phyloP scores from a whole-genome alignment of 2,888 invertebrate species.

The Tinea semifulvella region DNA sequence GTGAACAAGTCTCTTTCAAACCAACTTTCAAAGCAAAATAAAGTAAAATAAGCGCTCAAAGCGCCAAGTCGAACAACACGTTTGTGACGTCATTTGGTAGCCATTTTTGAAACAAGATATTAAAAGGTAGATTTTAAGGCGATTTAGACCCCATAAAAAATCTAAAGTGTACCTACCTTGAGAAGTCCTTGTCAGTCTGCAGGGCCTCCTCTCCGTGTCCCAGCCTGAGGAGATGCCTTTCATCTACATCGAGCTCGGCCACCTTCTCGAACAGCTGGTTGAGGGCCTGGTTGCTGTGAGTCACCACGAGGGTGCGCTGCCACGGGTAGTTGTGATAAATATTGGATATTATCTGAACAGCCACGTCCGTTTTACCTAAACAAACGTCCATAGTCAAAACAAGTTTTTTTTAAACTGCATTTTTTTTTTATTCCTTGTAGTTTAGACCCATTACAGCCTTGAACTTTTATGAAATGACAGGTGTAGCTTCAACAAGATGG shows the following conservation, averaged over 20 bases:
- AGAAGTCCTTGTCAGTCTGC: conserved; percentile 99
- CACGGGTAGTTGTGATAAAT: conserved; percentile 99
- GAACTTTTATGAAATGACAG: too few relatives aligned
- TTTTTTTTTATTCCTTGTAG: too few relatives aligned
- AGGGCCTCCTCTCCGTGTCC: conserved; percentile 99
- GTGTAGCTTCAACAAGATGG: too few relatives aligned
- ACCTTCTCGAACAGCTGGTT: conserved; percentile 99
- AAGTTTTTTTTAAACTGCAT: background rate
- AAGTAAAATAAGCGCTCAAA: too few relatives aligned
- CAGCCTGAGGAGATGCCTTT: conserved; percentile 94
- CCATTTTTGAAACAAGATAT: too few relatives aligned
- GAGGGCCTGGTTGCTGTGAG: conserved; percentile 98
- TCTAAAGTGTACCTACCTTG: conserved; percentile 72
- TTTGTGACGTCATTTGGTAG: too few relatives aligned
- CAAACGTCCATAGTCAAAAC: background rate
- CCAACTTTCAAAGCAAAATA: too few relatives aligned
- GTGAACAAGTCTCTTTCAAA: too few relatives aligned
- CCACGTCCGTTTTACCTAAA: conserved; percentile 96
- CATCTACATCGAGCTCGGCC: conserved; percentile 96
- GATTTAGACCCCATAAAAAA: too few relatives aligned
- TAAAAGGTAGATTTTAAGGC: too few relatives aligned
- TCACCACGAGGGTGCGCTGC: conserved; percentile 97
- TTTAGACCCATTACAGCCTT: too few relatives aligned
- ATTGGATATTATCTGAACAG: conserved; percentile 99
- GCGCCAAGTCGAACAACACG: too few relatives aligned